phyloP scores from a whole-genome alignment of 2,797 vertebrate species.

The Benthosema pterotum region DNA sequence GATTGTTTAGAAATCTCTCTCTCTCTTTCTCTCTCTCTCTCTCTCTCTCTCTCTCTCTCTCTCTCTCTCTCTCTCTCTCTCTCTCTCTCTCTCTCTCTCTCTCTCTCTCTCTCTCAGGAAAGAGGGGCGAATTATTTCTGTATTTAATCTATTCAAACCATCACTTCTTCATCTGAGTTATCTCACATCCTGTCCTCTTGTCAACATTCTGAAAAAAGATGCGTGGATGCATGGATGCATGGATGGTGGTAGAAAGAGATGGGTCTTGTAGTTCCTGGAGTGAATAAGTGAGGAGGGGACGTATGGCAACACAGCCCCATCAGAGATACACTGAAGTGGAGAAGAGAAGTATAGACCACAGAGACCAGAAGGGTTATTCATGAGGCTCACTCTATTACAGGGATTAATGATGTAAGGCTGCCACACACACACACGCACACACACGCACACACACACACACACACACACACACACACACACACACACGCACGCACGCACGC shows the following conservation, averaged over 20 bases:
- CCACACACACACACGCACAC: slow-evolving; percentile 33
- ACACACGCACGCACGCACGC: not conserved
- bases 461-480: slow-evolving; percentile 18
- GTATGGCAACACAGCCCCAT: slow-evolving; percentile 84
- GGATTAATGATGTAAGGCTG: slow-evolving; percentile 93
- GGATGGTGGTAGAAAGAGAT: slow-evolving; percentile 7
- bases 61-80: slow-evolving; percentile 29
- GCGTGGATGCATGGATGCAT: slow-evolving; percentile 18
- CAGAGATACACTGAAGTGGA: slow-evolving; percentile 92
- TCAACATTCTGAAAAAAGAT: slow-evolving; percentile 82
- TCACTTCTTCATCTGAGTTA: slow-evolving; percentile 67
- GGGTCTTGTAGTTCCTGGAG: slow-evolving; percentile 57
- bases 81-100: slow-evolving; percentile 31
- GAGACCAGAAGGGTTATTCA: slow-evolving; percentile 67
- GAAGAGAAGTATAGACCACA: slow-evolving; percentile 26
- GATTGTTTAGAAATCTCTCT: not conserved
- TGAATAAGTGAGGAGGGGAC: slow-evolving; percentile 85
- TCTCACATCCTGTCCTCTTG: slow-evolving; percentile 27
- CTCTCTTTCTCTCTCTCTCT: slow-evolving; percentile 30
- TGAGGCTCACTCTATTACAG: slow-evolving; percentile 88
- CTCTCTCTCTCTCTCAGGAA: slow-evolving; percentile 29
- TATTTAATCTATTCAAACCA: slow-evolving; percentile 68
- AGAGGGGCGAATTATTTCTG: slow-evolving; percentile 72
- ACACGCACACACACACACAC: slow-evolving; percentile 84
- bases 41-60: slow-evolving; percentile 1